Percentiles rank a stretch among this genome's conserved stretches.
Conservation (phyloP, 2,797 vertebrate species). For the Lemur catta region DNA sequence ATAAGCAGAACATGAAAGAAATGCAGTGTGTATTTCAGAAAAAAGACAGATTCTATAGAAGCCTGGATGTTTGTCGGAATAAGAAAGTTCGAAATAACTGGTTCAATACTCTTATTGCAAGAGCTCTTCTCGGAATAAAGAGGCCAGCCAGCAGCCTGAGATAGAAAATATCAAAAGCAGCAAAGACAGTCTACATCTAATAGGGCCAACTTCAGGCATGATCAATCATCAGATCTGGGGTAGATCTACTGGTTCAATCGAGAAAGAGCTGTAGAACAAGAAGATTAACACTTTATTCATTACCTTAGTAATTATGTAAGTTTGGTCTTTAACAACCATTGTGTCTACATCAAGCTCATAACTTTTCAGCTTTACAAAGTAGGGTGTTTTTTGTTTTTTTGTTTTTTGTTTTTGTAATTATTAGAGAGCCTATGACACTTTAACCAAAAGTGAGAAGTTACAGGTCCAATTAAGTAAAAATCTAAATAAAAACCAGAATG, state of each 20-base stretch:
- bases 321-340: not conserved
- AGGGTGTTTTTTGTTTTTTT: not conserved
- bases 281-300: not conserved
- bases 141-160: not conserved
- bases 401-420: not conserved
- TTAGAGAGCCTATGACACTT: not conserved
- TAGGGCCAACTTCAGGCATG: not conserved
- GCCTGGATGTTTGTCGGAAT: not conserved
- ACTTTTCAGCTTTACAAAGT: not conserved
- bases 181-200: not conserved
- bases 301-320: not conserved
- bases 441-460: not conserved
- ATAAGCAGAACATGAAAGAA: not conserved
- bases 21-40: not conserved
- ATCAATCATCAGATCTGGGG: not conserved
- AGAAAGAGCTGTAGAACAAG: not conserved
- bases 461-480: slow-evolving; percentile 10
- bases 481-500: slow-evolving; percentile 54
- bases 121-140: not conserved
- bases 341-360: not conserved
- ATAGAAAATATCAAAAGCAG: not conserved
- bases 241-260: not conserved
- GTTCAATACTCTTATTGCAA: slow-evolving; percentile 42
- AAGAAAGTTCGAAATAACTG: slow-evolving; percentile 60
- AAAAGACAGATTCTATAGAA: not conserved